Evolutionary conservation across 2,113 vertebrate genomes (phyloP).

Genomic region (Oryzias celebensis): DNA sequence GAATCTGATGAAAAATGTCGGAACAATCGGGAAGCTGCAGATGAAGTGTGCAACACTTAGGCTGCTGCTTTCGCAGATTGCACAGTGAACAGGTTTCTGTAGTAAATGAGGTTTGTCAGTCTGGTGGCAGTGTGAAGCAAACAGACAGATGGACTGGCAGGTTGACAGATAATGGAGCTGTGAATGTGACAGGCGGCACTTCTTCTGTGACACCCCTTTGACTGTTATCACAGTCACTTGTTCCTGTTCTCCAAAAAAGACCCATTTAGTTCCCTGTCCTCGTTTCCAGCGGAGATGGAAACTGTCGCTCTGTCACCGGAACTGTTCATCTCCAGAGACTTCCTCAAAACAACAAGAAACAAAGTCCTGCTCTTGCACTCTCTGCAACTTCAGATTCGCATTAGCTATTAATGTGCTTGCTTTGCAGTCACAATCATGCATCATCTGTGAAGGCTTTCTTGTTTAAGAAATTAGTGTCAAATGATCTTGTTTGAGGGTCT

Average conservation of each 20-base stretch:
- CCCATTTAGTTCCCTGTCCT: slow-evolving; percentile 48
- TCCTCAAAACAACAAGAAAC: slow-evolving; percentile 35
- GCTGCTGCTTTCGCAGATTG: slow-evolving; percentile 2
- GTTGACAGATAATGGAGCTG: slow-evolving; percentile 65
- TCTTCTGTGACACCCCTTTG: slow-evolving; percentile 51
- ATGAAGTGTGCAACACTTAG: slow-evolving; percentile 4
- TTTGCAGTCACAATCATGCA: slow-evolving; percentile 56
- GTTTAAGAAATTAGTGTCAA: slow-evolving; percentile 73
- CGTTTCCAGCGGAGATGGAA: slow-evolving; percentile 58
- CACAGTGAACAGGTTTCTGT: slow-evolving; percentile 13
- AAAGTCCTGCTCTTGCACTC: slow-evolving; percentile 16
- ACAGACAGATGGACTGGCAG: slow-evolving; percentile 61
- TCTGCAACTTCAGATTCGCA: slow-evolving; percentile 14
- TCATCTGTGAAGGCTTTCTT: slow-evolving; percentile 70
- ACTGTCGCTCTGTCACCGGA: slow-evolving; percentile 26
- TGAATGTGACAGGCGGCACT: slow-evolving; percentile 40
- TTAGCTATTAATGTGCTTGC: slow-evolving; percentile 47
- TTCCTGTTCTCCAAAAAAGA: slow-evolving; percentile 32
- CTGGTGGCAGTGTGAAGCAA: slow-evolving; percentile 32
- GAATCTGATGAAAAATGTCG: slow-evolving; percentile 33
- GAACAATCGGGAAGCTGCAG: slow-evolving; percentile 24
- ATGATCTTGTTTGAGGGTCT: slow-evolving; percentile 69
- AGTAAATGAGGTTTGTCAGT: slow-evolving; percentile 48
- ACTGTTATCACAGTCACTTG: slow-evolving; percentile 54
- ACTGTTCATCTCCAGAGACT: slow-evolving; percentile 30